These are phyloP conservation scores for Endotricha flammealis DNA, from an alignment of 2,888 invertebrate species.

Conservation along the genomic window DNA sequence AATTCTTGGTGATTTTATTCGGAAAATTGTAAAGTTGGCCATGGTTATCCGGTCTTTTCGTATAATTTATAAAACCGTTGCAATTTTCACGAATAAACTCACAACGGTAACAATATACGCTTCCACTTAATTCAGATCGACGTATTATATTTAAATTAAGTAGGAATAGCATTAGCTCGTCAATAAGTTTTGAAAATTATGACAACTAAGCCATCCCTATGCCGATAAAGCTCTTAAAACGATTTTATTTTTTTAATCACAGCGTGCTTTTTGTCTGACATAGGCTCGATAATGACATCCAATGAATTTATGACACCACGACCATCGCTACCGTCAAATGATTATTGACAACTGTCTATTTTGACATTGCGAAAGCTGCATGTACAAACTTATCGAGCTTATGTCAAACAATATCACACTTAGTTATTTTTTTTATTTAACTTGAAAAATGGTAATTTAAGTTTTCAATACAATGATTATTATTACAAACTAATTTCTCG, in stretches of 20 bases:
- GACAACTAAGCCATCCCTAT: constrained; percentile 58
- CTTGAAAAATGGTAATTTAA: constrained; percentile 53
- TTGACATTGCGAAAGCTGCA: constrained; percentile 37
- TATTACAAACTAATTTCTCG: constrained; percentile 31
- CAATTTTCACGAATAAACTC: constrained; percentile 42
- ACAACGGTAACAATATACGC: constrained; percentile 67
- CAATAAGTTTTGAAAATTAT: constrained; percentile 68
- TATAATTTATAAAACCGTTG: too few relatives aligned
- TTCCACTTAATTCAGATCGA: constrained; percentile 71
- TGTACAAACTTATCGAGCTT: constrained; percentile 15
- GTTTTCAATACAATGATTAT: constrained; percentile 48
- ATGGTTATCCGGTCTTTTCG: too few relatives aligned
- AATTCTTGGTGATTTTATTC: constrained; percentile 37
- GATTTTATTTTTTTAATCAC: constrained; percentile 27
- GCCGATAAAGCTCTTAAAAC: constrained; percentile 23
- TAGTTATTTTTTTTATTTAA: constrained; percentile 46
- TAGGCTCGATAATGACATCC: constrained; percentile 4
- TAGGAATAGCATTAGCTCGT: constrained; percentile 58
- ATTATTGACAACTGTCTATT: constrained; percentile 12
- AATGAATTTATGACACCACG: too few relatives aligned
- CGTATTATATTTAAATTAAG: constrained; percentile 76
- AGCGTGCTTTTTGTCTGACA: constrained; percentile 13
- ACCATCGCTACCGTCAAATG: too few relatives aligned
- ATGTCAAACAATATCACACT: not conserved
- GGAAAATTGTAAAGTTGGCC: constrained; percentile 30